Conservation (phyloP, 2,888 invertebrate genomes). For the Mythimna loreyi region DNA sequence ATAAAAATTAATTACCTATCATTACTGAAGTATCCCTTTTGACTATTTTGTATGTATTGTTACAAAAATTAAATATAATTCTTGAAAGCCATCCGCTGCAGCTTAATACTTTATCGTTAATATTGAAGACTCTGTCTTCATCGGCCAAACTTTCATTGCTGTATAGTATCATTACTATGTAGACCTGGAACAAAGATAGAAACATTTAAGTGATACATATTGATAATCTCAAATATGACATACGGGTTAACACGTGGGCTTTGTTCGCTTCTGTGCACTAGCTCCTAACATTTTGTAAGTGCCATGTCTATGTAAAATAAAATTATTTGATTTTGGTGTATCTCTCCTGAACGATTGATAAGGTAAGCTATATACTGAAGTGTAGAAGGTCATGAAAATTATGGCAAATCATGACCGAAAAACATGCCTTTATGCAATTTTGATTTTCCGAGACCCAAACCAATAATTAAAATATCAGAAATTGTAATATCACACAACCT, state of each 20-base stretch:
- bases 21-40: constrained; percentile 83
- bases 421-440: neutral
- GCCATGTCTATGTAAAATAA: too few species aligned
- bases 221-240: neutral
- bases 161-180: constrained; percentile 71
- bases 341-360: neutral
- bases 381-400: neutral
- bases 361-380: neutral
- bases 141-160: constrained; percentile 62
- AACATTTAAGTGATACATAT: neutral
- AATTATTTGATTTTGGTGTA: neutral
- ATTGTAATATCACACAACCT: neutral
- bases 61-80: constrained; percentile 81
- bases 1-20: constrained; percentile 73
- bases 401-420: neutral
- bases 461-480: neutral
- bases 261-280: neutral
- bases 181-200: constrained; percentile 75
- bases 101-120: constrained; percentile 77
- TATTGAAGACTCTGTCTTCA: constrained; percentile 70
- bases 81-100: constrained; percentile 82
- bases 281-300: too few species aligned
- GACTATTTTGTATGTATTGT: constrained; percentile 81
- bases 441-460: neutral
- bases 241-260: neutral